Conservation (phyloP, 2,797 vertebrate genomes). For the Novumbra hubbsi region DNA sequence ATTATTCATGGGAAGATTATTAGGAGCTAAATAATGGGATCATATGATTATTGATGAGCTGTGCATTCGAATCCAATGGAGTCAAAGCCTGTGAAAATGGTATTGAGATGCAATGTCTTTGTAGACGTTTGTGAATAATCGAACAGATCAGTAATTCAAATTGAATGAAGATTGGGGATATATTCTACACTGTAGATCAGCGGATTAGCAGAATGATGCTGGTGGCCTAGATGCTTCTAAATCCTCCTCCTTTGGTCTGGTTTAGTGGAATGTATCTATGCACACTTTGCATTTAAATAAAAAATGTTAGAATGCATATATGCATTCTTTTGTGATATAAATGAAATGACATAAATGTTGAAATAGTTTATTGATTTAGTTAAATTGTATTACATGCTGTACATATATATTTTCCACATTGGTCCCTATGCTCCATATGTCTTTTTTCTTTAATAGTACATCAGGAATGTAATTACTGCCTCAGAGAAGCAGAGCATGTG, state of each 20-base stretch:
- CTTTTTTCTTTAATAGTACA: constrained; percentile 27
- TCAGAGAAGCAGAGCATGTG: constrained; percentile 55
- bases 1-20: constrained; percentile 12
- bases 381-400: neutral
- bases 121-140: constrained; percentile 16
- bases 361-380: neutral
- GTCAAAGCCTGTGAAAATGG: constrained; percentile 28
- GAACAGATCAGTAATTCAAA: neutral
- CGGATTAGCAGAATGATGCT: constrained; percentile 2
- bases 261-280: neutral
- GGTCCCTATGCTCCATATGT: constrained; percentile 1
- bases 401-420: neutral
- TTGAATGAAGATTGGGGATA: constrained; percentile 9
- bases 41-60: neutral
- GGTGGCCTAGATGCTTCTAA: neutral
- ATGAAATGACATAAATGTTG: neutral
- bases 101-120: constrained; percentile 26
- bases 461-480: constrained; percentile 60
- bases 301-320: neutral
- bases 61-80: neutral
- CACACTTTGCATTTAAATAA: neutral
- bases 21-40: constrained; percentile 26
- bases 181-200: constrained; percentile 21
- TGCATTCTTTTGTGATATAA: neutral
- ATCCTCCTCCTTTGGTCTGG: neutral